phyloP scores from a whole-genome alignment of 2,797 vertebrate species.

The Ataeniobius toweri region DNA sequence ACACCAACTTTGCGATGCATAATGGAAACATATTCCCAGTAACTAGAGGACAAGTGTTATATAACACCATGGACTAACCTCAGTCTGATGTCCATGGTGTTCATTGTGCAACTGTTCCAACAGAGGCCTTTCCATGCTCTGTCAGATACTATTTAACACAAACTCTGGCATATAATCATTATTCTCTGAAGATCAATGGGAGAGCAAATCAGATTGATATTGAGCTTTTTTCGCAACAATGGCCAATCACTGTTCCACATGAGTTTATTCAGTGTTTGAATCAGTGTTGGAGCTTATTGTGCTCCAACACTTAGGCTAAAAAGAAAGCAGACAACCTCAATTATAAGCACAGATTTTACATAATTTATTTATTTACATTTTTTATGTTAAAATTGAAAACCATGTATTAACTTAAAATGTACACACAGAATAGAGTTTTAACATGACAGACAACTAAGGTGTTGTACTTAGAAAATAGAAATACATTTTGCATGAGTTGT shows the following conservation, averaged over 20 bases:
- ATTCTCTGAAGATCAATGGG: slow-evolving; percentile 73
- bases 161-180: slow-evolving; percentile 82
- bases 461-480: slow-evolving; percentile 56
- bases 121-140: slow-evolving; percentile 72
- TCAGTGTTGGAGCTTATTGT: slow-evolving; percentile 18
- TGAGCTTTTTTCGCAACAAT: slow-evolving; percentile 61
- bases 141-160: slow-evolving; percentile 80
- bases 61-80: slow-evolving; percentile 67
- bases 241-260: slow-evolving; percentile 46
- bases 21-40: slow-evolving; percentile 59
- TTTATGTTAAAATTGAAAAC: slow-evolving; percentile 3
- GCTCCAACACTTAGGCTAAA: background rate
- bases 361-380: background rate
- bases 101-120: slow-evolving; percentile 68
- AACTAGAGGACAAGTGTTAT: slow-evolving; percentile 60
- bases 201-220: slow-evolving; percentile 78
- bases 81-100: slow-evolving; percentile 58
- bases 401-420: slow-evolving; percentile 16
- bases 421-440: slow-evolving; percentile 15
- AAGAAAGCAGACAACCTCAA: background rate
- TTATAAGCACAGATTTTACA: slow-evolving; percentile 2
- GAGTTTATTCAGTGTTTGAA: slow-evolving; percentile 28
- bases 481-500: slow-evolving; percentile 73
- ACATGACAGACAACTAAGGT: slow-evolving; percentile 40
- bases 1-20: slow-evolving; percentile 20